Conservation (phyloP, 2,797 vertebrate species). For the Fistularia commersonii region DNA sequence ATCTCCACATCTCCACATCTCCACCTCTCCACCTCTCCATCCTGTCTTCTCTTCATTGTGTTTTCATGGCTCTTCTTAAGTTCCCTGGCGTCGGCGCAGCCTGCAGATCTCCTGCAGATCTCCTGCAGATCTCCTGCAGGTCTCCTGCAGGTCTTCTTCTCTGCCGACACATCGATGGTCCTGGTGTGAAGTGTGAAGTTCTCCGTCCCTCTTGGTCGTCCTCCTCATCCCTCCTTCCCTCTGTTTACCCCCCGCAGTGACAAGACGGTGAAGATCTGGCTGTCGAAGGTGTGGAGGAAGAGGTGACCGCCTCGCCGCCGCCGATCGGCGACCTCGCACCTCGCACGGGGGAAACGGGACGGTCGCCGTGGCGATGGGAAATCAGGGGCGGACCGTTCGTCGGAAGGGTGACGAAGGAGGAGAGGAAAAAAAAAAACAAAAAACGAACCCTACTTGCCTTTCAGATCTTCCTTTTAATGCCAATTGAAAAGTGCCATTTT, state of each 20-base stretch:
- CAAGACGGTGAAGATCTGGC: slow-evolving; percentile 93
- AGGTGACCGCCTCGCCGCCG: slow-evolving; percentile 61
- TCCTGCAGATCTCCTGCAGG: too few relatives aligned
- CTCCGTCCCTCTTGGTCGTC: slow-evolving; percentile 21
- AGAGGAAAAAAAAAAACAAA: slow-evolving; percentile 33
- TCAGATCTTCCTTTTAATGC: slow-evolving; percentile 30
- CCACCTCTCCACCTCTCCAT: too few relatives aligned
- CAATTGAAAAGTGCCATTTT: slow-evolving; percentile 64
- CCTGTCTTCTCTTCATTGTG: too few relatives aligned
- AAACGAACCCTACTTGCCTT: slow-evolving; percentile 19
- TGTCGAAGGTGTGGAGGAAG: slow-evolving; percentile 75
- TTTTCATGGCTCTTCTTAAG: too few relatives aligned
- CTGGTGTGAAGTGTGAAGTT: slow-evolving; percentile 40
- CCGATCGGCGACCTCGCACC: slow-evolving; percentile 32
- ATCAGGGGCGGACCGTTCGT: too few relatives aligned
- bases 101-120: too few relatives aligned
- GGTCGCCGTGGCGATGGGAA: background rate
- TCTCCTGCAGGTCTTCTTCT: background rate
- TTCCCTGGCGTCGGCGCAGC: too few relatives aligned
- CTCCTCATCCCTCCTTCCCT: slow-evolving; percentile 12
- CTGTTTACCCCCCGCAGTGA: slow-evolving; percentile 77
- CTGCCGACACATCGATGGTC: slow-evolving; percentile 40
- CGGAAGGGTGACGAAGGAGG: slow-evolving; percentile 12
- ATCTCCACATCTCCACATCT: too few relatives aligned
- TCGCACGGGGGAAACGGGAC: slow-evolving; percentile 28